These are phyloP conservation scores for Neotoma lepida DNA, from an alignment of 2,113 vertebrate species.

Conservation along the genomic window DNA sequence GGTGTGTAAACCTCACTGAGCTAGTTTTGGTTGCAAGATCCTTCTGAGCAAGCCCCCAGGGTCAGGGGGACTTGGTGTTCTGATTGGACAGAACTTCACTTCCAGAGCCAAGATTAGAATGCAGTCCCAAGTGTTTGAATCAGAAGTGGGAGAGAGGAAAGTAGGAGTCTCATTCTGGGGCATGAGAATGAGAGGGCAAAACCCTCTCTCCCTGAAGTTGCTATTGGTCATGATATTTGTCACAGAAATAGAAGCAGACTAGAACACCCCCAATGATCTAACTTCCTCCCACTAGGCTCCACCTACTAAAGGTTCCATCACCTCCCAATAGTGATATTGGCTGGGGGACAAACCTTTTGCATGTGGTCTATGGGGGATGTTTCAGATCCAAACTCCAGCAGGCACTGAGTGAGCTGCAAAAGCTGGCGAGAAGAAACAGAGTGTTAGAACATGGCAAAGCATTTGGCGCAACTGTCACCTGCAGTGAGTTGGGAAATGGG, in stretches of 20 bases:
- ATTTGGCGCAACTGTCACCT: background rate
- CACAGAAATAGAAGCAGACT: background rate
- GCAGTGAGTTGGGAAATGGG: background rate
- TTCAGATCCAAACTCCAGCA: background rate
- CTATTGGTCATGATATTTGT: background rate
- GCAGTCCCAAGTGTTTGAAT: background rate
- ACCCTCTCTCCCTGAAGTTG: too few species aligned
- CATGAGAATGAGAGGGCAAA: background rate
- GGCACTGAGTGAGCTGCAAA: background rate
- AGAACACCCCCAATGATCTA: background rate
- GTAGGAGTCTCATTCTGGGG: background rate
- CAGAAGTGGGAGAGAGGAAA: background rate
- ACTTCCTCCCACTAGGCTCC: background rate
- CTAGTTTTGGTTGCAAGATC: accelerated
- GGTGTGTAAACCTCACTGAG: background rate
- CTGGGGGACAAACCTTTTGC: background rate
- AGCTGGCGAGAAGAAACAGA: background rate
- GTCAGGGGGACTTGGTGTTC: background rate
- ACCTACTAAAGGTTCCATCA: background rate
- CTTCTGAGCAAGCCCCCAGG: background rate
- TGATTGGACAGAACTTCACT: background rate
- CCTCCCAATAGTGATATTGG: too few species aligned
- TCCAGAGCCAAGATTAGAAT: background rate
- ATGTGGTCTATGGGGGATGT: background rate
- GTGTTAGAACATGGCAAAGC: background rate